These are phyloP conservation scores for Anadara kagoshimensis DNA, from an alignment of 1,140 invertebrate genomes.

Conservation along the genomic window DNA sequence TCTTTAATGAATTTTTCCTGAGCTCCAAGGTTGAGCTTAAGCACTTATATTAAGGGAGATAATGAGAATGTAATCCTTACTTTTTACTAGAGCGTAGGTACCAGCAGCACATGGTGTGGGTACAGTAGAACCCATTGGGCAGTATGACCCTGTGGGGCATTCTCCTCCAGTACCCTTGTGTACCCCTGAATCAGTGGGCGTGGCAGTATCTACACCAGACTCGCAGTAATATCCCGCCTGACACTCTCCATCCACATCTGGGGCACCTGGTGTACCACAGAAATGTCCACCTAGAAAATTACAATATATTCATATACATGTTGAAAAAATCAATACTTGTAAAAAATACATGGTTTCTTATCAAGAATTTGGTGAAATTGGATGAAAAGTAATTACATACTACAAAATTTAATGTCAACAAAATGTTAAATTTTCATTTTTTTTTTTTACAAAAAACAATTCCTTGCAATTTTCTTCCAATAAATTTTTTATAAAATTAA, in stretches of 20 bases:
- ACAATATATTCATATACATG: not conserved
- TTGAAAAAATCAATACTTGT: too few species aligned
- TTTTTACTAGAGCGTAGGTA: constrained; percentile 53
- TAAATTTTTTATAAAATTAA: too few species aligned
- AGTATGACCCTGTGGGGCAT: constrained; percentile 68
- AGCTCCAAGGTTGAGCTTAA: too few species aligned
- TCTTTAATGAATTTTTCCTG: too few species aligned
- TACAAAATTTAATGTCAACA: too few species aligned
- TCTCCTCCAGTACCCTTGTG: constrained; percentile 63
- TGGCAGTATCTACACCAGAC: constrained; percentile 67
- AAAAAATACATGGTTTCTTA: too few species aligned
- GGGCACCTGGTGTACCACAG: constrained; percentile 66
- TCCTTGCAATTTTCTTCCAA: too few species aligned
- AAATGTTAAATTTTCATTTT: too few species aligned
- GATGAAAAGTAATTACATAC: too few species aligned
- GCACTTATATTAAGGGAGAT: too few species aligned
- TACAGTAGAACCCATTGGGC: constrained; percentile 56
- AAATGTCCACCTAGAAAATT: constrained; percentile 58
- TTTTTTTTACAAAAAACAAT: too few species aligned
- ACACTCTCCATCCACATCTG: constrained; percentile 61
- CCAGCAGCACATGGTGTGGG: constrained; percentile 61
- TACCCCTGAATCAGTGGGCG: constrained; percentile 45
- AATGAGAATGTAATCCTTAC: constrained; percentile 36
- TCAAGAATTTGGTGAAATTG: too few species aligned
- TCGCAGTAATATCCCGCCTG: constrained; percentile 67